Conservation (phyloP, 2,113 vertebrate species). For the Entelurus aequoreus region DNA sequence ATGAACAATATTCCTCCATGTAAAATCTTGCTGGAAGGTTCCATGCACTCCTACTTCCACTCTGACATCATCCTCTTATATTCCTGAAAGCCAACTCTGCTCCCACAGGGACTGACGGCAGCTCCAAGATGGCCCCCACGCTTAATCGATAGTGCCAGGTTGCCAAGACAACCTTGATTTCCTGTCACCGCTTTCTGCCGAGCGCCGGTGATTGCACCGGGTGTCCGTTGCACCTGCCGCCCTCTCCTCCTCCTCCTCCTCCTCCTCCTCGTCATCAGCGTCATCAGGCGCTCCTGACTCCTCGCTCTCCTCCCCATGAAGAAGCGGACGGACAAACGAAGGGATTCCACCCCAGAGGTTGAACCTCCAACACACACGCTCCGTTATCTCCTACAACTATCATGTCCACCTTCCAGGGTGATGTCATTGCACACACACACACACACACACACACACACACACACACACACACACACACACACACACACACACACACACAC, state of each 20-base stretch:
- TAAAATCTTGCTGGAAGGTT: no score
- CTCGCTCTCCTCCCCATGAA: constrained; percentile 6
- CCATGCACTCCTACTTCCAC: not conserved
- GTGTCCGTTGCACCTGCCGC: constrained; percentile 68
- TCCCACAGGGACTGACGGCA: constrained; percentile 52
- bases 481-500: not conserved
- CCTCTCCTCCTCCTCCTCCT: constrained; percentile 33
- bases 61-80: not conserved
- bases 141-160: constrained; percentile 76
- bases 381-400: constrained; percentile 34
- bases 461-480: constrained; percentile 6
- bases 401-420: constrained; percentile 49
- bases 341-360: constrained; percentile 39
- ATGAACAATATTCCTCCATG: no score
- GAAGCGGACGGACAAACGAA: constrained; percentile 45
- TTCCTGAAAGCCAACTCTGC: constrained; percentile 30
- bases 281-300: constrained; percentile 44
- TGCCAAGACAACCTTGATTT: constrained; percentile 80
- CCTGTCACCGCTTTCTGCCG: constrained; percentile 62
- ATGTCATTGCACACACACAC: constrained; percentile 56
- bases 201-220: constrained; percentile 62
- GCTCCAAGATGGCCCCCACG: constrained; percentile 52
- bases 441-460: constrained; percentile 5
- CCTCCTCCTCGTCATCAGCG: constrained; percentile 18
- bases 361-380: constrained; percentile 12